A percentile compares a stretch with the other conserved stretches of the same genome.
Conservation (phyloP, 2,113 vertebrate genomes). For the Vulpes lagopus region DNA sequence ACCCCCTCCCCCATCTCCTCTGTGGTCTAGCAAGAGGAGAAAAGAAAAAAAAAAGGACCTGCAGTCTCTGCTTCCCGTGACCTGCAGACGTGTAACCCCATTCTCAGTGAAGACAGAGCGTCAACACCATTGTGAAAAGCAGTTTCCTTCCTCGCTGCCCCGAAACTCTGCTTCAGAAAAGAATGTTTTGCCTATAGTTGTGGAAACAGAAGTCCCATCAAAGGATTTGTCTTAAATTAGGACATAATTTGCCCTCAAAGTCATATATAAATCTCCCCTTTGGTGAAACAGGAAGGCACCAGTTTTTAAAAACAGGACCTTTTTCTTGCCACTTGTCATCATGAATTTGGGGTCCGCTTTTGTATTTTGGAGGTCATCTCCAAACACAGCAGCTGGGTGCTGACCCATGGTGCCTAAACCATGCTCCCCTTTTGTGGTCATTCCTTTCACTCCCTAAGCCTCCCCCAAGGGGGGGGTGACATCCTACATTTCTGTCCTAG, state of each 20-base stretch:
- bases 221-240: background rate
- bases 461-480: background rate
- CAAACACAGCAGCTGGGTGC: background rate
- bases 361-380: background rate
- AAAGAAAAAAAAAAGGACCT: background rate
- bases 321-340: background rate
- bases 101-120: background rate
- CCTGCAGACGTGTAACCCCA: background rate
- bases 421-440: background rate
- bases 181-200: background rate
- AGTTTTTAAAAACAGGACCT: background rate
- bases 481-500: background rate
- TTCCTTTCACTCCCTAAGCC: background rate
- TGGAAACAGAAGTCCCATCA: background rate
- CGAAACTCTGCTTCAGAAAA: background rate
- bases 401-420: accelerated
- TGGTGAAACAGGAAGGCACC: background rate
- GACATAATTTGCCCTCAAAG: background rate
- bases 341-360: background rate
- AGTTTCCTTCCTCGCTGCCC: background rate
- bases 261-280: background rate
- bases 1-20: background rate
- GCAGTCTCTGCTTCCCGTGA: background rate
- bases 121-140: background rate
- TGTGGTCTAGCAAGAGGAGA: background rate